These are phyloP conservation scores for Calycopis cecrops DNA, from an alignment of 1,140 invertebrate genomes.

Conservation along the genomic window DNA sequence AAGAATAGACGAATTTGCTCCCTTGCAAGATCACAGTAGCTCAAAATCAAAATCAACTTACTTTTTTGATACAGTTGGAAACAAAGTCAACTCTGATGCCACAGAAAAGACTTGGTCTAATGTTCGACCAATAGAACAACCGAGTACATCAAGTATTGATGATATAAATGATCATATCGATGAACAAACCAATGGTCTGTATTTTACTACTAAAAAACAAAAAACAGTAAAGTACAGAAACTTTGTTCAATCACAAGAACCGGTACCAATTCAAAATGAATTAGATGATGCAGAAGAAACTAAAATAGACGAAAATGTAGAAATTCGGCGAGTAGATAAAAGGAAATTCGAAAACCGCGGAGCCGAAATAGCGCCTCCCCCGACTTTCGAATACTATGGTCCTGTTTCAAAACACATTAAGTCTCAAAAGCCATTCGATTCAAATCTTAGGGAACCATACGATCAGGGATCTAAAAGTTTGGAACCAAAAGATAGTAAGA, in stretches of 20 bases:
- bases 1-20: constrained; percentile 81
- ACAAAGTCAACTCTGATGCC: constrained; percentile 19
- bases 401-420: constrained; percentile 62
- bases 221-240: constrained; percentile 47
- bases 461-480: constrained; percentile 81
- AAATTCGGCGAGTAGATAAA: constrained; percentile 19
- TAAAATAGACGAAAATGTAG: constrained; percentile 20
- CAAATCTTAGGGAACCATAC: constrained; percentile 78
- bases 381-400: constrained; percentile 79
- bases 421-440: constrained; percentile 46
- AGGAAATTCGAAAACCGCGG: constrained; percentile 52
- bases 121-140: constrained; percentile 46
- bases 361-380: constrained; percentile 79
- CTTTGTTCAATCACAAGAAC: constrained; percentile 50
- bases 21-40: constrained; percentile 32
- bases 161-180: constrained; percentile 33
- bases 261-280: constrained; percentile 71
- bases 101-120: constrained; percentile 53
- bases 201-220: constrained; percentile 49
- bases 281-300: constrained; percentile 48
- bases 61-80: constrained; percentile 53
- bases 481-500: constrained; percentile 55
- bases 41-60: constrained; percentile 41
- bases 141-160: constrained; percentile 47
- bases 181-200: constrained; percentile 46